Conservation (phyloP, 2,113 vertebrate genomes). For the Mastomys coucha region DNA sequence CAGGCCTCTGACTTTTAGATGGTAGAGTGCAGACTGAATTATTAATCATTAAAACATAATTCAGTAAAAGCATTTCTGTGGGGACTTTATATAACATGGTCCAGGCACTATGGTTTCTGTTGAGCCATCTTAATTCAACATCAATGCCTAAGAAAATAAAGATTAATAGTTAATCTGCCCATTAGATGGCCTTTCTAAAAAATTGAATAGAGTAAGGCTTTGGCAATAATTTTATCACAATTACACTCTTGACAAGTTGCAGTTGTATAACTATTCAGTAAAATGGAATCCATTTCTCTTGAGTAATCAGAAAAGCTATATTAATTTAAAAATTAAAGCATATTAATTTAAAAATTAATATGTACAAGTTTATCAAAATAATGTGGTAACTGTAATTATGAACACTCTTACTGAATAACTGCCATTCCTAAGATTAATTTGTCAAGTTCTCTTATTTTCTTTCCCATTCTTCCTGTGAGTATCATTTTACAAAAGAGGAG, state of each 20-base stretch:
- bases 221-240: conserved; percentile 52
- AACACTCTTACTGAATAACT: background rate
- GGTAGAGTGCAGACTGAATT: conserved; percentile 64
- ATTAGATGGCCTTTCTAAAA: conserved; percentile 74
- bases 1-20: conserved; percentile 36
- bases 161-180: conserved; percentile 77
- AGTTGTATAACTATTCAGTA: background rate
- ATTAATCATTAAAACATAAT: conserved; percentile 75
- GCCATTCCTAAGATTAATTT: background rate
- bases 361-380: background rate
- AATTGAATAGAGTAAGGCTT: conserved; percentile 60
- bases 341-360: background rate
- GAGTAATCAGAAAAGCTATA: background rate
- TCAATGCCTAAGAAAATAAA: conserved; percentile 58
- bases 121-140: conserved; percentile 64
- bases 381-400: background rate
- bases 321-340: no score
- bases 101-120: conserved; percentile 45
- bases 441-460: background rate
- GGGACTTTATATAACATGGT: conserved; percentile 70
- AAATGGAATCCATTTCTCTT: conserved; percentile 5
- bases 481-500: background rate
- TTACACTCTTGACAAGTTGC: conserved; percentile 11
- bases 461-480: background rate
- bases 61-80: conserved; percentile 71